Evolutionary conservation across 2,797 vertebrate species (phyloP), one percentile per base, ranked within the genome.

Genomic region (Sebastes oblongus): DNA sequence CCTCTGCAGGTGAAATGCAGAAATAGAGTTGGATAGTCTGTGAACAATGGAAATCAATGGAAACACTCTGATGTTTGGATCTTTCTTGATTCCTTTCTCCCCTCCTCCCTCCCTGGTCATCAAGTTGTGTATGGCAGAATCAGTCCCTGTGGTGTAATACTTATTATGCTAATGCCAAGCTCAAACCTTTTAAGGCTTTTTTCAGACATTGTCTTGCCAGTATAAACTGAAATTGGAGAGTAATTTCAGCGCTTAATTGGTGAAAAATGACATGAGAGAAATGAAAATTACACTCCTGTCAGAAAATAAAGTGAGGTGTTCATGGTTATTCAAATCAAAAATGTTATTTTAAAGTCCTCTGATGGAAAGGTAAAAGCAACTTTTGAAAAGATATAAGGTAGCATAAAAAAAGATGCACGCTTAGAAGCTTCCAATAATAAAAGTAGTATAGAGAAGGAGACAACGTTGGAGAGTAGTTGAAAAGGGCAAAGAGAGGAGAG

Each of bases 401-500:
- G 50, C 9, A 14, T 12, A 3, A 50, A 29, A 50, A 29, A 61
- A 11, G 2, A 61, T 8, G 24, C 7, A 14, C 10, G 3, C 7
- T 39, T 13, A 42, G 1, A 22, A 36, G 13, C 61, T 32, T 22
- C 12, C 42, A 55, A 65, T 52, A 22, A 39, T 16, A 3, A 58
- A 24, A 50, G 11, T 54, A 52, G 7, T 1, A 11, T 1, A 25
- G 3, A n/a, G 5, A 46, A 8, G 7, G 46, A 71, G 42, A n/a
- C 16, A 13, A 54, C 24, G 54, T 16, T 16, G 5, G 30, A 52
- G 50, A 54, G 50, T 5, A 3, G 50, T 16, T 20, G 14, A 29
- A 71, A 73, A 77, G 55, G 73, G 50, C 36, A 70, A 22, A 59
- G 36, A 64, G 59, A 60, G n/a, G 27, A 59, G 65, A 76, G 71